Evolutionary conservation across 2,888 invertebrate genomes (phyloP), one percentile per base, ranked within the genome.

Genomic region (Acronicta aceris): DNA sequence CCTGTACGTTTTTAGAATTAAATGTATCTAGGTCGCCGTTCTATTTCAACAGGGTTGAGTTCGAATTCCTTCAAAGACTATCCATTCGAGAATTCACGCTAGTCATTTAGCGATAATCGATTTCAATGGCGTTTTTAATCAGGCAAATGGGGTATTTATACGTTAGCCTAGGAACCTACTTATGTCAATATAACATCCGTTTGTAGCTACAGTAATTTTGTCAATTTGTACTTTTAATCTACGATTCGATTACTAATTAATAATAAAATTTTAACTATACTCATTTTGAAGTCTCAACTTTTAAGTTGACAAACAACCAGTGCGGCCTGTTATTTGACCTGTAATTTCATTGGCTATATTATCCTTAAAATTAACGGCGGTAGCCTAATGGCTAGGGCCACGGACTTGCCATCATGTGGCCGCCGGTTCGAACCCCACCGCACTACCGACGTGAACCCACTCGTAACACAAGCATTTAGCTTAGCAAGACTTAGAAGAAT

Each of bases 101-200:
- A 71, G 66, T 66, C 69, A 69, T 71, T 69, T 71, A 50, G 17
- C 61, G 42, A 54, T 61, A 66, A 69, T 69, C 61, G 71, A 69
- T 71, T 69, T 54, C 48, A 50, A 71, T 61, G 40, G 60, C 16
- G 61, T 71, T 71, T 66, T 71, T 71, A 69, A 67, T 52, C 58
- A 69, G 50, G 50, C 49, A 60, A 71, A 71, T 69, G 66, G 52
- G 25, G 45, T 65, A 47, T 61, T 47, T 36, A 40, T 47, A 71
- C 51, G 60, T 59, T 36, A 15, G 15, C 13, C n/a, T n/a, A 3
- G 21, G 21, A 42, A 38, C n/a, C 40, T 33, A 30, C 17, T 33
- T n/a, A n/a, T 61, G 40, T n/a, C 41, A 45, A 52, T 71, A 53
- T 46, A 56, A 47, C 8, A 49, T 45, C 53, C 21, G 27, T 36